Conservation (phyloP, 2,888 invertebrate species). For the Liodrosophila aerea region DNA sequence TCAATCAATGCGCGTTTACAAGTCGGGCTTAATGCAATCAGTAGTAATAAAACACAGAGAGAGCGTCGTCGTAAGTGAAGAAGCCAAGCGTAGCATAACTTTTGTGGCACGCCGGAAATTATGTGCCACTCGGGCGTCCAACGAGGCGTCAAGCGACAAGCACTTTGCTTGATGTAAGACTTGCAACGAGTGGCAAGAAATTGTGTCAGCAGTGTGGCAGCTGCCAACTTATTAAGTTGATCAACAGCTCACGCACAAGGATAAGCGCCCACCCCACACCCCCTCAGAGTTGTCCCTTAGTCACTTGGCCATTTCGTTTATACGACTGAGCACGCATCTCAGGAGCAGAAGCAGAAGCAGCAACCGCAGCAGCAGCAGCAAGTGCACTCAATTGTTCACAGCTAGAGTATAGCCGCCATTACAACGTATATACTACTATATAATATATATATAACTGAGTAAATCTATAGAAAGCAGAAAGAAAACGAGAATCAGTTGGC, state of each 20-base stretch:
- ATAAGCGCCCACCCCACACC: slow-evolving; percentile 6
- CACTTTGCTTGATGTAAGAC: neutral
- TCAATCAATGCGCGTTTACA: slow-evolving; percentile 49
- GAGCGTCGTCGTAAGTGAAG: neutral
- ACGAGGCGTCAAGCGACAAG: slow-evolving; percentile 57
- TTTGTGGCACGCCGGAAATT: slow-evolving; percentile 46
- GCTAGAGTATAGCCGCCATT: slow-evolving; percentile 5
- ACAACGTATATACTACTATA: neutral
- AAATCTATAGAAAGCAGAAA: slow-evolving; percentile 17
- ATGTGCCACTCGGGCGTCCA: slow-evolving; percentile 66
- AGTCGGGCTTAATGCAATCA: slow-evolving; percentile 48
- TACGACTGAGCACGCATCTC: neutral
- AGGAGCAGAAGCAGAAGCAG: slow-evolving; percentile 7
- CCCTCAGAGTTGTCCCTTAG: slow-evolving; percentile 2
- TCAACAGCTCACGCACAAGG: slow-evolving; percentile 50
- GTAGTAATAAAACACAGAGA: slow-evolving; percentile 4
- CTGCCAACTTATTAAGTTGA: slow-evolving; percentile 58
- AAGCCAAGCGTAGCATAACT: slow-evolving; percentile 3
- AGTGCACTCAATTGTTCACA: slow-evolving; percentile 63
- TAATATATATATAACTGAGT: slow-evolving; percentile 8
- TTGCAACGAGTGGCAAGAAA: slow-evolving; percentile 34
- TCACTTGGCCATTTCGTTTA: slow-evolving; percentile 3
- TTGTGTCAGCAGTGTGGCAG: slow-evolving; percentile 61
- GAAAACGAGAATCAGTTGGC: slow-evolving; percentile 56
- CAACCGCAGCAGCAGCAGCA: slow-evolving; percentile 38